Conservation (phyloP, 2,797 vertebrate genomes). For the Fringilla coelebs region DNA sequence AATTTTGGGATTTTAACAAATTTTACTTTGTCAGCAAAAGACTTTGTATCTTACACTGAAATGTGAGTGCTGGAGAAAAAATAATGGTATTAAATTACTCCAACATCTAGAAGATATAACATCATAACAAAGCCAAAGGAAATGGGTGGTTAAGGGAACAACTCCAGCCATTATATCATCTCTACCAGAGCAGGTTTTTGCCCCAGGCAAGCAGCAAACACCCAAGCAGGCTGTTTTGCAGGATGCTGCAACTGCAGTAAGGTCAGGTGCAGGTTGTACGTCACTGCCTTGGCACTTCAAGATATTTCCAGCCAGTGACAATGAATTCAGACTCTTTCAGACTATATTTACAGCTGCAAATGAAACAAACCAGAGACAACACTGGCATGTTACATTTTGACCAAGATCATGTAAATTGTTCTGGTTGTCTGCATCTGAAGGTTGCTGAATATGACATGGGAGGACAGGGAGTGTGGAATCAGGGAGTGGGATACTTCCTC, state of each 20-base stretch:
- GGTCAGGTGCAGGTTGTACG: rapidly evolving
- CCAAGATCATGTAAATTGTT: not conserved
- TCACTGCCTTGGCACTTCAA: not conserved
- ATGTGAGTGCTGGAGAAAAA: not conserved
- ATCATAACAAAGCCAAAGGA: not conserved
- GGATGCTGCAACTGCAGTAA: not conserved
- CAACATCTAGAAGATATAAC: not conserved
- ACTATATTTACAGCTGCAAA: not conserved
- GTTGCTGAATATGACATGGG: not conserved
- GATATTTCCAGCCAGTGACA: not conserved
- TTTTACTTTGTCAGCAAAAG: not conserved
- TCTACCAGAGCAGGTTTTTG: not conserved
- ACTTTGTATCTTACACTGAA: not conserved
- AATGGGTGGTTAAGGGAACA: not conserved
- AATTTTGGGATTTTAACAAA: not conserved
- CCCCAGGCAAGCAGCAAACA: not conserved
- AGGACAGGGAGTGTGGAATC: not conserved
- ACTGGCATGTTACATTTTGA: not conserved
- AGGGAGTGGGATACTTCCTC: not conserved
- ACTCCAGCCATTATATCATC: not conserved
- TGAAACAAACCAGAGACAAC: not conserved
- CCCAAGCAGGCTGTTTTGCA: not conserved
- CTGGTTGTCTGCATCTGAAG: not conserved
- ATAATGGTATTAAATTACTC: not conserved
- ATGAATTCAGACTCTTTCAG: not conserved